Evolutionary conservation across 2,797 vertebrate species (phyloP), one percentile per base, ranked within the genome.

Genomic region (Phaenicophaeus curvirostris): DNA sequence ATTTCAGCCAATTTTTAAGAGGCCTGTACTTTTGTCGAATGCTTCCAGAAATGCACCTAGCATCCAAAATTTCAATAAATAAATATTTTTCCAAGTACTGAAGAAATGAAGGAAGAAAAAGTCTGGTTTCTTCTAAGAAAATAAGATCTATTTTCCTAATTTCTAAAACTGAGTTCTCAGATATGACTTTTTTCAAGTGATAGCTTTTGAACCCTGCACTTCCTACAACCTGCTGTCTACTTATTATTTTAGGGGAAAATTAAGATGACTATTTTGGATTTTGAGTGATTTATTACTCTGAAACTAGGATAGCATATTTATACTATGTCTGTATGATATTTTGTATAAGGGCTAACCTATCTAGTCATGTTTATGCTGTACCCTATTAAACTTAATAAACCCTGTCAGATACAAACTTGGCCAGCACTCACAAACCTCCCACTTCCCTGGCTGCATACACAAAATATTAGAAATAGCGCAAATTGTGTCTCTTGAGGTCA

Each of bases 321-420:
- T 30, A n/a, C 28, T 63, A 9, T 13, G 73, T 50, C 87, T 80
- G 14, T 53, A 23, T 27, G 23, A n/a, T 75, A 75, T 85, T 91
- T 46, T 93, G 68, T 65, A 5, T 17, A 84, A 53, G 31, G 20
- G 79, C 80, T 85, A 91, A 85, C n/a, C 18, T 55, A 53, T 41
- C 48, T 16, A 76, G n/a, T 63, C 54, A 46, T 7, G 13, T 88
- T 96, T 93, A 86, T 44, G 62, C 13, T 85, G 28, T 74, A 50
- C 20, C 50, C 41, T 74, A 57, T 71, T 91, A 74, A 86, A 91
- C 31, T 84, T 86, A 46, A 78, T 84, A 72, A 96, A 88, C 72
- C 58, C 50, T 68, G 69, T 35, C 90, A 75, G 69, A 81, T 50
- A 65, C 58, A 90, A 90, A 90, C 57, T 78, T 88, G 85, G 66